Evolutionary conservation across 2,113 vertebrate genomes (phyloP).

Genomic region (Reinhardtius hippoglossoides): DNA sequence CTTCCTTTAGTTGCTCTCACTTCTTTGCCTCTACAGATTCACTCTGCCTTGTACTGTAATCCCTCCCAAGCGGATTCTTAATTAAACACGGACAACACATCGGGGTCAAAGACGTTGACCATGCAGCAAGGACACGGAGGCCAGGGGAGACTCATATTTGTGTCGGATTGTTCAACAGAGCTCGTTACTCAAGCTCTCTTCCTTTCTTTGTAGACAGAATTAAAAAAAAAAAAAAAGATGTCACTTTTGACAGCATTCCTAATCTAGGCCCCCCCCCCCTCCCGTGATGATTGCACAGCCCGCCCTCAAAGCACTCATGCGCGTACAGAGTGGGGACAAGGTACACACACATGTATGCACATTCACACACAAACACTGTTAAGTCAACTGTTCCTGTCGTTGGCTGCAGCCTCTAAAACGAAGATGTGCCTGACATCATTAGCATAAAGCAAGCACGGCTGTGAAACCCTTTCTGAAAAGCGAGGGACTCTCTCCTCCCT

Average conservation of each 20-base stretch:
- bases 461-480: constrained; percentile 38
- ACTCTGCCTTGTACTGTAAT: constrained; percentile 50
- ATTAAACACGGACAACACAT: constrained; percentile 68
- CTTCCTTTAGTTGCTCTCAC: constrained; percentile 42
- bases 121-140: not conserved
- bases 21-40: constrained; percentile 37
- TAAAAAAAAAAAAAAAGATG: constrained; percentile 16
- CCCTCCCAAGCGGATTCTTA: constrained; percentile 67
- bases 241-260: constrained; percentile 60
- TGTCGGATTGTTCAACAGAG: constrained; percentile 13
- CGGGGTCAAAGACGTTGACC: constrained; percentile 35
- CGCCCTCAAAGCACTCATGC: constrained; percentile 33
- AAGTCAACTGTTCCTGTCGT: constrained; percentile 43
- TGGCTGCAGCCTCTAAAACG: constrained; percentile 35
- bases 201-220: constrained; percentile 3
- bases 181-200: constrained; percentile 24
- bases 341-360: constrained; percentile 3
- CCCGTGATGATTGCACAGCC: constrained; percentile 50
- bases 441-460: constrained; percentile 25
- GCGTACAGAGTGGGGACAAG: constrained; percentile 9
- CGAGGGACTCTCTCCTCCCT: not conserved
- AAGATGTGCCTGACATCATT: constrained; percentile 47
- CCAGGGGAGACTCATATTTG: not conserved
- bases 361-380: constrained; percentile 14
- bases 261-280: constrained; percentile 33